Base-by-base conservation (phyloP, 2,888 invertebrate genomes). In the Drosophila yooni region DNA sequence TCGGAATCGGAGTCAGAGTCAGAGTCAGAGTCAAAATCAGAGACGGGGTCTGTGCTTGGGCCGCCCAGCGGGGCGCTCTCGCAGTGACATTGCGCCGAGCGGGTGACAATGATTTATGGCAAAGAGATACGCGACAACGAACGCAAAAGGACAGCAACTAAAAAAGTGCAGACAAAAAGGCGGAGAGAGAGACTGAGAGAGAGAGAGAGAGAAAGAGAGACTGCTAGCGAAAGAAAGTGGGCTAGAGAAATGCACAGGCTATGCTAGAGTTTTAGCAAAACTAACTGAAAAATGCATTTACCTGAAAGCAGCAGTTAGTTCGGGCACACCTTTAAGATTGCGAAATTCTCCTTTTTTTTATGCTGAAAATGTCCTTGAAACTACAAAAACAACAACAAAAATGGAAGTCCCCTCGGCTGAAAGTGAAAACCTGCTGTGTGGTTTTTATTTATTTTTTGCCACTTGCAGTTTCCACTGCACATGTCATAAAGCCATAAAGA, bases 41-140 rank as follows among this genome's bases (percentile, higher is more conserved):
- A 53, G 36, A 54, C 48, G 25, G 71, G 54, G 48, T 56, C 58
- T 48, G 69, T 50, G 70, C 70, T 67, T 67, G 70, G 65, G 78
- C 66, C 79, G 82, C 91, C 82, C 91, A 91, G 91, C 91, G 87
- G 91, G 91, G 85, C 78, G 91, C 87, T 76, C 86, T 90, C 85
- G 78, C 85, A 91, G 87, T 91, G 91, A 92, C 91, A 91, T 91
- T 90, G 90, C 90, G 83, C 88, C 84, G 81, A 88, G 91, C 91
- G 91, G 89, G 90, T 91, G 92, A 91, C 92, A 92, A 92, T 92
- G 92, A 92, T 92, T 92, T 92, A 92, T 92, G 84, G 86, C 89
- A 82, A 89, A 83, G 84, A 92, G 91, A 92, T 92, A 92, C 81
- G 88, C 91, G 91, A 91, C 91, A 90, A 90, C 83, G 77, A 90